A percentile compares a stretch with the other conserved stretches of the same genome.
Evolutionary conservation across 1,140 invertebrate genomes (phyloP).

Genomic region (Leptopilina clavipes): DNA sequence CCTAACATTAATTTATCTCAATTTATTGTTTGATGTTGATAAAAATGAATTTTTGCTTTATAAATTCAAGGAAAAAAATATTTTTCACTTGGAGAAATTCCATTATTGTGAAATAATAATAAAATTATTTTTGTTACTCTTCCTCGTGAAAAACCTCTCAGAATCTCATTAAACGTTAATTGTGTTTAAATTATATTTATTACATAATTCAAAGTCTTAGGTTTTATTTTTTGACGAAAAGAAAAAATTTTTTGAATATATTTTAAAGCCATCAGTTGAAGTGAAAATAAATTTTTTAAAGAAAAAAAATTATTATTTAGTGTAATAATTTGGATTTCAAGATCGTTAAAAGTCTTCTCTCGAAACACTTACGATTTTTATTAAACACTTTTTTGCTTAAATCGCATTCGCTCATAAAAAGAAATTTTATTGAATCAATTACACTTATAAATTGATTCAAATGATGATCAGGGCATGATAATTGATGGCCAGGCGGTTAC

Average conservation of each 20-base stretch:
- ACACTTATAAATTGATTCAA: slow-evolving; percentile 51
- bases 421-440: slow-evolving; percentile 38
- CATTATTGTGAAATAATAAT: background rate
- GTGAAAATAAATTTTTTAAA: too few species aligned
- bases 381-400: slow-evolving; percentile 4
- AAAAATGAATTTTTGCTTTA: background rate
- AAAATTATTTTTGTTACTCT: background rate
- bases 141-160: background rate
- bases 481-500: background rate
- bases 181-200: background rate
- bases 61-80: too few species aligned
- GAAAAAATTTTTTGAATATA: too few species aligned
- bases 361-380: background rate
- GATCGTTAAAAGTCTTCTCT: background rate
- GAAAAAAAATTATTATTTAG: too few species aligned
- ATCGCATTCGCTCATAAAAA: slow-evolving; percentile 16
- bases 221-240: too few species aligned
- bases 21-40: background rate
- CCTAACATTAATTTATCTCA: background rate
- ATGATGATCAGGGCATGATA: slow-evolving; percentile 36
- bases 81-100: background rate
- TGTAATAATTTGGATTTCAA: too few species aligned
- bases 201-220: too few species aligned
- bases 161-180: background rate
- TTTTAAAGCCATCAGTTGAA: too few species aligned